A percentile compares a stretch with the other conserved stretches of the same genome.
Evolutionary conservation across 2,888 invertebrate genomes (phyloP).

Genomic region (Camponotus fellah): DNA sequence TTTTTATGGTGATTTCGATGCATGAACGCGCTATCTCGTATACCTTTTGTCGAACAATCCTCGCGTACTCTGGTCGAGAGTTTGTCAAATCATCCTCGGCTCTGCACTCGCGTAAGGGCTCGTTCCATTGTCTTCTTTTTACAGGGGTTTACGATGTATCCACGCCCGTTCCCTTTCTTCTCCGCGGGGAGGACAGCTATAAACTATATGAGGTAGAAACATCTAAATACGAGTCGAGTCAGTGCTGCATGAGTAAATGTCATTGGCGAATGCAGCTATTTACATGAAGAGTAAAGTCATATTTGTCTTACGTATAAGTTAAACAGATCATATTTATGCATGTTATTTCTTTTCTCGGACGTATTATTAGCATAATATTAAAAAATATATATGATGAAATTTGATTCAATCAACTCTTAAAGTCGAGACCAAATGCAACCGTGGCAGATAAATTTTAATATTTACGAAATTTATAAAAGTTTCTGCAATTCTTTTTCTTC

Average conservation of each 20-base stretch:
- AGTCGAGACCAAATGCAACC: background rate
- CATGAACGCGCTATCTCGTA: constrained; percentile 61
- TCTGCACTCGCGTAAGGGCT: constrained; percentile 69
- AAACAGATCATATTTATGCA: background rate
- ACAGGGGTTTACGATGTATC: constrained; percentile 75
- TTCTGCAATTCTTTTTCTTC: background rate
- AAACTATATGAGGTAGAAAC: constrained; percentile 84
- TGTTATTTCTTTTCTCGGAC: background rate
- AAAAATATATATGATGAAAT: background rate
- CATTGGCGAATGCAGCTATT: constrained; percentile 41
- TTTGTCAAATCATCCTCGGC: constrained; percentile 80
- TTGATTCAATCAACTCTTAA: background rate
- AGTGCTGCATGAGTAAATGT: constrained; percentile 43
- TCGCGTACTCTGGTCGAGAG: constrained; percentile 69
- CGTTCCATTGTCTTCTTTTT: constrained; percentile 73
- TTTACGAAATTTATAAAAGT: background rate
- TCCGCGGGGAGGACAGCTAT: constrained; percentile 77
- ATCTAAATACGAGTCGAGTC: constrained; percentile 78
- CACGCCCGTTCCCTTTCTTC: constrained; percentile 72
- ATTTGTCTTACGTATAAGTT: background rate
- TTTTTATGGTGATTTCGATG: constrained; percentile 81
- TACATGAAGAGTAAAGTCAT: background rate
- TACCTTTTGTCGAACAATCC: constrained; percentile 56
- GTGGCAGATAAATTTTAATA: background rate
- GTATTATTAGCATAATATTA: background rate